Base-by-base conservation (phyloP, 2,888 invertebrate species). In the Lordiphosa andalusiaca region DNA sequence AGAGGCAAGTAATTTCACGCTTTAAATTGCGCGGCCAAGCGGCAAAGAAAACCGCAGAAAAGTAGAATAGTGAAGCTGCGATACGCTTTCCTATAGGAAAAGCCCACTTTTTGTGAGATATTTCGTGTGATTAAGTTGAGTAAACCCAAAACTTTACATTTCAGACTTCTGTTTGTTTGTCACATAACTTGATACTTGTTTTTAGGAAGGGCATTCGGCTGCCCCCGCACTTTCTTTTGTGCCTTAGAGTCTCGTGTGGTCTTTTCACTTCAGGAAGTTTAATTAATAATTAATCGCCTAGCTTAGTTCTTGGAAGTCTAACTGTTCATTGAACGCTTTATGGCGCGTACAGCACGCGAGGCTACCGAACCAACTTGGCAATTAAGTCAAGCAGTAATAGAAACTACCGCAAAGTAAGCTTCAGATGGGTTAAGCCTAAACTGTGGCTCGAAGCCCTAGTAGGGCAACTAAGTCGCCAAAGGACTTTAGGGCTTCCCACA, bases 271-370 rank as follows among this genome's bases (percentile, higher is more conserved):
- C 68, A 77, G 85, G 80, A 87, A 87, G 86, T 86, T 87, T 84
- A 86, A 87, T 86, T 86, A 86, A 77, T 86, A 86, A 77, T 85
- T 84, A 77, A 83, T 76, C 75, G 78, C 67, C 69, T 61, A 40
- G 64, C 64, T 46, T 66, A 57, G 55, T 65, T 80, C 81, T 81
- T 71, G 63, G 73, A 76, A 71, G 52, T 54, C 69, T 84, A 82
- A 84, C 81, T 84, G 81, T 82, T 10, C 33, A 83, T 82, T 73
- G 75, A 82, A 82, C 83, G 80, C 76, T 84, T 82, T 84, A 82
- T 82, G 84, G 69, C 82, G 83, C 84, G 71, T 84, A 78, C 71
- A 80, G 64, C 80, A 84, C 84, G 73, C 84, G 69, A 30, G 25
- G 30, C 51, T 37, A 13, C 48, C 35, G 13, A 4, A 6, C 51